These are phyloP conservation scores for Phrynocephalus vlangalii DNA, from an alignment of 2,797 vertebrate species.

Conservation along the genomic window DNA sequence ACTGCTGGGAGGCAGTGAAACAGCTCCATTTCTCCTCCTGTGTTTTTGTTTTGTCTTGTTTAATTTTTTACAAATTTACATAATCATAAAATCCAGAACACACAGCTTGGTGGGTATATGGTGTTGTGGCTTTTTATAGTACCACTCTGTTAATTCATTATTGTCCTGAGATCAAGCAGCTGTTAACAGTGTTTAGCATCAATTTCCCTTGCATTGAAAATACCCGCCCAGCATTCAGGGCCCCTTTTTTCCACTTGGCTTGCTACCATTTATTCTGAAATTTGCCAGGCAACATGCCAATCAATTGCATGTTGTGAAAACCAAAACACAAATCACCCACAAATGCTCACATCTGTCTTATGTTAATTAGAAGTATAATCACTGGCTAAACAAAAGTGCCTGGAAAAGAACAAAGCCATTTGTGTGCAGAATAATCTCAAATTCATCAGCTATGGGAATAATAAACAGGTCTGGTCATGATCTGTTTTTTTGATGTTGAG, in stretches of 20 bases:
- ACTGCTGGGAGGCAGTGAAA: neutral
- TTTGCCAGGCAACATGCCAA: neutral
- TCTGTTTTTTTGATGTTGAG: too few species aligned
- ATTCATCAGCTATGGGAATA: neutral
- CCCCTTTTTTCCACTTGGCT: constrained; percentile 17
- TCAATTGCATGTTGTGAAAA: neutral
- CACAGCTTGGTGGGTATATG: neutral
- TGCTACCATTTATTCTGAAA: constrained; percentile 7
- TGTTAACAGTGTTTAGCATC: neutral
- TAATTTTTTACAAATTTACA: neutral
- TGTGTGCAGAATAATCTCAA: neutral
- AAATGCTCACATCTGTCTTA: constrained; percentile 19
- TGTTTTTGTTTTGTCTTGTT: neutral
- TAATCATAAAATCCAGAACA: neutral
- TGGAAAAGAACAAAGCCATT: too few species aligned
- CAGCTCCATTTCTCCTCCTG: neutral
- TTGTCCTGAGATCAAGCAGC: neutral
- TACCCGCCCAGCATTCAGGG: neutral
- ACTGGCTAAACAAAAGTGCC: constrained; percentile 5
- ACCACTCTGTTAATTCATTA: neutral
- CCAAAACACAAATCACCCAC: neutral
- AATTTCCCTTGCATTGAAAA: neutral
- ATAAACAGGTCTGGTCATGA: neutral
- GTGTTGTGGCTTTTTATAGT: neutral
- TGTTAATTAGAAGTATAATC: constrained; percentile 15